Conservation (phyloP, 2,113 vertebrate genomes). For the Peromyscus californicus region DNA sequence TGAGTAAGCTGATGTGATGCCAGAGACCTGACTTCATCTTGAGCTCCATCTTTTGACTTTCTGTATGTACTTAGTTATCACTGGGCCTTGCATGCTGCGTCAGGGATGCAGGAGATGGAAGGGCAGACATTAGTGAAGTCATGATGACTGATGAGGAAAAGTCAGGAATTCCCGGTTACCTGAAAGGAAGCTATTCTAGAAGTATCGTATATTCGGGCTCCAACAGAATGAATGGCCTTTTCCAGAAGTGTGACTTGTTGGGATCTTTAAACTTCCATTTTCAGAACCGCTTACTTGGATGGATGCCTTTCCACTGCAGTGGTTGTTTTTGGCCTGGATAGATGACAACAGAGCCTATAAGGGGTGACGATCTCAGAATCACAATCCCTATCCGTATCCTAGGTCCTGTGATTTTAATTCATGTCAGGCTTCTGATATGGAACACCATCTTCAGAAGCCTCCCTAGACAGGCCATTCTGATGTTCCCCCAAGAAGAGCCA, state of each 20-base stretch:
- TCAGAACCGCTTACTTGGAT: not conserved
- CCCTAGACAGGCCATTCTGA: not conserved
- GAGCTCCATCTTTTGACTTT: not conserved
- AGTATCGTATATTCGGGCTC: not conserved
- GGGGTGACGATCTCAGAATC: not conserved
- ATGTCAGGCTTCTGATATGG: not conserved
- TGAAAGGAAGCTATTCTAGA: not conserved
- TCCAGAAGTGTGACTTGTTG: not conserved
- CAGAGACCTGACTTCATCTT: slow-evolving; percentile 16
- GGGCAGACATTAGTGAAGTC: not conserved
- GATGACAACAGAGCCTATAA: not conserved
- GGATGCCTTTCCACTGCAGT: no score
- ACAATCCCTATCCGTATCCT: not conserved
- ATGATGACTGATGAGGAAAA: not conserved
- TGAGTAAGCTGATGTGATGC: slow-evolving; percentile 6
- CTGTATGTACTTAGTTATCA: not conserved
- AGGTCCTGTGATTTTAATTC: not conserved
- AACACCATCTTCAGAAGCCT: not conserved
- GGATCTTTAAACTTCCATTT: not conserved
- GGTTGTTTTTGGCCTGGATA: not conserved
- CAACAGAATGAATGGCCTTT: not conserved
- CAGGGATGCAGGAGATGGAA: not conserved
- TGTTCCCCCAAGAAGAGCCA: not conserved
- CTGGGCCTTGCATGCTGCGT: not conserved
- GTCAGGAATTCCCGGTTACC: not conserved